Conservation (phyloP, 2,113 vertebrate species). For the Cyprinus carpio region DNA sequence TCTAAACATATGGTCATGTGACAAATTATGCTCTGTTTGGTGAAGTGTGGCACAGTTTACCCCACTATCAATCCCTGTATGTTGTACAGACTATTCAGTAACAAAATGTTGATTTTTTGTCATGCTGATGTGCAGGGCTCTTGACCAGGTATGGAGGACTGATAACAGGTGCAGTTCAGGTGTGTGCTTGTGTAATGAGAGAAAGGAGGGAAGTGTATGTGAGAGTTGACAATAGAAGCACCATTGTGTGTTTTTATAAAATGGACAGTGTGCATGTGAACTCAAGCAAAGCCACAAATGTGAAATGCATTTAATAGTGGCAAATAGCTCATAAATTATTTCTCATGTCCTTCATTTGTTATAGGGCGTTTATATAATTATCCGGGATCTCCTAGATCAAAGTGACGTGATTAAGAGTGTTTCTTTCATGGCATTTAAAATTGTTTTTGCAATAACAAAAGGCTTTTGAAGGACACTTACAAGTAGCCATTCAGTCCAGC, state of each 20-base stretch:
- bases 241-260: constrained; percentile 28
- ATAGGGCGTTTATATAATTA: constrained; percentile 14
- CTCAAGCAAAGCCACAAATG: neutral
- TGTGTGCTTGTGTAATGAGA: constrained; percentile 47
- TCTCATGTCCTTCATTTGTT: neutral
- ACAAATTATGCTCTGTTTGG: neutral
- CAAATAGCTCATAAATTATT: constrained; percentile 1
- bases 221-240: constrained; percentile 45
- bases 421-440: neutral
- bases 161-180: constrained; percentile 4
- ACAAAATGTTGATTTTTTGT: neutral
- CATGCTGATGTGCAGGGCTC: constrained; percentile 29
- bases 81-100: neutral
- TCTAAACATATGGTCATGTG: neutral
- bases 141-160: constrained; percentile 18
- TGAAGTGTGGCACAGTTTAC: neutral
- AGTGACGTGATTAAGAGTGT: neutral
- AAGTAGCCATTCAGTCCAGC: constrained; percentile 2
- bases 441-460: neutral
- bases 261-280: constrained; percentile 41
- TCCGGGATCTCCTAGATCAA: neutral
- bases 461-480: constrained; percentile 11
- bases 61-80: neutral
- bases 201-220: constrained; percentile 45
- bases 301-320: neutral